These are phyloP conservation scores for Ptiloglossa arizonensis DNA, from an alignment of 1,140 invertebrate genomes.

Conservation along the genomic window DNA sequence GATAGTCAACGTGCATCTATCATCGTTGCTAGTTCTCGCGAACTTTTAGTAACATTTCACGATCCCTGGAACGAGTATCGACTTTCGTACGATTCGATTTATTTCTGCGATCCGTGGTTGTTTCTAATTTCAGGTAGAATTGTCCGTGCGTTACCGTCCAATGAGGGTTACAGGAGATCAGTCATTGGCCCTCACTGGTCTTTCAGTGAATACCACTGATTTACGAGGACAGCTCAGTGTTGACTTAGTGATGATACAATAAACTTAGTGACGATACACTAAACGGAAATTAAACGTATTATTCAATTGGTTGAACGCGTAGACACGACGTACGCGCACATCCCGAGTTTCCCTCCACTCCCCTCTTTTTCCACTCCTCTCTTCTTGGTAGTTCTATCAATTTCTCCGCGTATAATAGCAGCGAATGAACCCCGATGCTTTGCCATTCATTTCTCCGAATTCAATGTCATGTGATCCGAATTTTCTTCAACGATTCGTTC, in stretches of 20 bases:
- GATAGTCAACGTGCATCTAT: too few species aligned
- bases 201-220: constrained; percentile 46
- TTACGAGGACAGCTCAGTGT: constrained; percentile 22
- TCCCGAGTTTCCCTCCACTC: not conserved
- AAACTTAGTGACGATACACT: constrained; percentile 39
- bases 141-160: constrained; percentile 12
- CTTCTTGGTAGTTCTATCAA: not conserved
- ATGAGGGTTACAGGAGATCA: constrained; percentile 41
- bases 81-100: not conserved
- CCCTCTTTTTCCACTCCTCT: not conserved
- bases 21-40: not conserved
- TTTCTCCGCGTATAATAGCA: not conserved
- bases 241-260: constrained; percentile 41
- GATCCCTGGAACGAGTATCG: too few species aligned
- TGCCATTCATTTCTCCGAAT: not conserved
- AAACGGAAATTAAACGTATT: constrained; percentile 41
- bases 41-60: not conserved
- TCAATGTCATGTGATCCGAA: not conserved
- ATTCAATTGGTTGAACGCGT: constrained; percentile 25
- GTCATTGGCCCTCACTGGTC: constrained; percentile 15
- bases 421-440: not conserved
- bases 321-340: not conserved
- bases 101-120: constrained; percentile 9
- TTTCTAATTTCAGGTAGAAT: constrained; percentile 42
- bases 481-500: not conserved